Conservation (phyloP, 1,140 invertebrate genomes). For the Philopotamus ludificatus region DNA sequence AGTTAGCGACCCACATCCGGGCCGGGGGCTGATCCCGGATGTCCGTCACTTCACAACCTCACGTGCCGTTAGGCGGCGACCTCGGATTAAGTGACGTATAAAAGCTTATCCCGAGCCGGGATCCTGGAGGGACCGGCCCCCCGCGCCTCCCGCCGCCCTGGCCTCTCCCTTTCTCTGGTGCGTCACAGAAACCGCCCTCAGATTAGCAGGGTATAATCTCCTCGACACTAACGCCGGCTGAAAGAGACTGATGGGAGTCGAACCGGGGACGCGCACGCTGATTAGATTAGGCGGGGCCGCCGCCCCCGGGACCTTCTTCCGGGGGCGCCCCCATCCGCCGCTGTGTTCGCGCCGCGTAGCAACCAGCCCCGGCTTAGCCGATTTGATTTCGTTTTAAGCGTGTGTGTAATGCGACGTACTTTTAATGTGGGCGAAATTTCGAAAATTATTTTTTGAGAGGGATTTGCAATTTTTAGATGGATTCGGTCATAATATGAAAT, state of each 20-base stretch:
- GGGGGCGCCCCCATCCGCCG: not conserved
- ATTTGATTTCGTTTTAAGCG: too few relatives aligned
- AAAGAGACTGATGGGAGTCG: slow-evolving; percentile 41
- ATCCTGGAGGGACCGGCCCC: not conserved
- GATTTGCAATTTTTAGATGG: too few relatives aligned
- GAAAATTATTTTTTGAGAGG: too few relatives aligned
- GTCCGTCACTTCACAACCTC: slow-evolving; percentile 25
- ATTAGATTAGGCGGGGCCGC: slow-evolving; percentile 32
- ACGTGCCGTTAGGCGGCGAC: slow-evolving; percentile 15
- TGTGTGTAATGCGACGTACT: too few relatives aligned
- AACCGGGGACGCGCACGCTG: slow-evolving; percentile 28
- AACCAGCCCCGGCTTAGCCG: too few relatives aligned
- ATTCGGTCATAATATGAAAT: too few relatives aligned
- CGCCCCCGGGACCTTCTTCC: not conserved
- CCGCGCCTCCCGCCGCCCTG: not conserved
- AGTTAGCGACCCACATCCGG: slow-evolving; percentile 34
- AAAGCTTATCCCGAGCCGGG: slow-evolving; percentile 36
- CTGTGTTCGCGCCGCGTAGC: not conserved
- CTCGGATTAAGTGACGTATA: slow-evolving; percentile 41
- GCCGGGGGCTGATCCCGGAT: slow-evolving; percentile 10
- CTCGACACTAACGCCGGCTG: slow-evolving; percentile 40
- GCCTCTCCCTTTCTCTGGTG: too few relatives aligned
- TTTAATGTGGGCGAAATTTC: too few relatives aligned
- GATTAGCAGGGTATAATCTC: slow-evolving; percentile 40
- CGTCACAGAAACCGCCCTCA: slow-evolving; percentile 33